phyloP scores from a whole-genome alignment of 2,797 vertebrate species.

The Myripristis jacobus region DNA sequence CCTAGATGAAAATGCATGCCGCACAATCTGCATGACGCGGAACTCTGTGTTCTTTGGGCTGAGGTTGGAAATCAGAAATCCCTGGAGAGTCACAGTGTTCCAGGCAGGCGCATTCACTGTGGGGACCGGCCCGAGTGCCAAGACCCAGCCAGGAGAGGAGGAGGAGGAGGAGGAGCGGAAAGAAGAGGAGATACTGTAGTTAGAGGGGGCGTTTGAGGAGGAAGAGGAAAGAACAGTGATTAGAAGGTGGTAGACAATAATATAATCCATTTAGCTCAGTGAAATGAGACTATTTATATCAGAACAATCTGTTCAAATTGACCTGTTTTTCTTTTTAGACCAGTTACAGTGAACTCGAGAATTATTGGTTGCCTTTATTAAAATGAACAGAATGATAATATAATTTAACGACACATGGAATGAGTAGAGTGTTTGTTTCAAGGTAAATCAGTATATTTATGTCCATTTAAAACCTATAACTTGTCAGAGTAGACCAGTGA shows the following conservation, averaged over 20 bases:
- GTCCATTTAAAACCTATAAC: neutral
- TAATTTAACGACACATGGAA: no score
- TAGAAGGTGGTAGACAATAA: neutral
- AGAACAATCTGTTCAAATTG: neutral
- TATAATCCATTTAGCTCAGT: neutral
- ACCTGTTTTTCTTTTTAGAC: neutral
- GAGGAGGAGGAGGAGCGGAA: constrained; percentile 1
- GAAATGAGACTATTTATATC: neutral
- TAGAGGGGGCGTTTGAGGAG: constrained; percentile 12
- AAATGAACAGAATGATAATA: no score
- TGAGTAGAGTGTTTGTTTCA: no score
- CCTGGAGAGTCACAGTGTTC: constrained; percentile 59
- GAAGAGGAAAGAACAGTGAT: neutral
- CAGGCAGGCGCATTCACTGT: constrained; percentile 52
- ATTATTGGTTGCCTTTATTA: no score
- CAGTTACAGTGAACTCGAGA: no score
- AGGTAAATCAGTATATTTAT: neutral
- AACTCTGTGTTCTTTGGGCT: constrained; percentile 71
- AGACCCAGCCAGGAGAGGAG: constrained; percentile 45
- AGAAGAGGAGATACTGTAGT: constrained; percentile 8
- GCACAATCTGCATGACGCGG: constrained; percentile 68
- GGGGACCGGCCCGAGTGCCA: constrained; percentile 42
- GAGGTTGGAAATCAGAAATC: constrained; percentile 63
- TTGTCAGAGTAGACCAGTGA: neutral
- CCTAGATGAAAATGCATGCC: constrained; percentile 73